These are phyloP conservation scores for Episyrphus balteatus DNA, from an alignment of 1,140 invertebrate species.

Conservation along the genomic window DNA sequence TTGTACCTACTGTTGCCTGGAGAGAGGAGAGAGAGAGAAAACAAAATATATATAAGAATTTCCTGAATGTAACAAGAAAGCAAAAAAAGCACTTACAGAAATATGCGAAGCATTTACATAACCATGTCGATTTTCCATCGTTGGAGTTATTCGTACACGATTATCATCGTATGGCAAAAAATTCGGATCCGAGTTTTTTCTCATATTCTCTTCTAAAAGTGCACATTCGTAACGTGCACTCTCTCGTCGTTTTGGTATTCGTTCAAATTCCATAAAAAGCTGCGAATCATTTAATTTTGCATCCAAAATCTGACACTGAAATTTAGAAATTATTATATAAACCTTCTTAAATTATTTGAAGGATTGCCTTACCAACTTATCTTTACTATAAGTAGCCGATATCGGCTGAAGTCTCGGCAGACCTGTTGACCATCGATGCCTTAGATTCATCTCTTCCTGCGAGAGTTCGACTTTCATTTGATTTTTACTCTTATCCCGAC, in stretches of 20 bases:
- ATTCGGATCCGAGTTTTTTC: slow-evolving; percentile 46
- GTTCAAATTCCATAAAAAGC: slow-evolving; percentile 77
- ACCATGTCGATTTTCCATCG: slow-evolving; percentile 67
- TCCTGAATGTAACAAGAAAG: no score
- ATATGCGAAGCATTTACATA: slow-evolving; percentile 88
- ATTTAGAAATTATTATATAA: no score
- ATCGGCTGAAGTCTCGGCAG: slow-evolving; percentile 53
- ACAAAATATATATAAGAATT: background rate
- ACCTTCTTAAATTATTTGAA: background rate
- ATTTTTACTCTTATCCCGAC: slow-evolving; percentile 43
- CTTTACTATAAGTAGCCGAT: slow-evolving; percentile 59
- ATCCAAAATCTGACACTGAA: slow-evolving; percentile 68
- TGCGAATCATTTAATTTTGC: slow-evolving; percentile 69
- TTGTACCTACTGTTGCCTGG: slow-evolving; percentile 59
- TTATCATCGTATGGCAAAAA: slow-evolving; percentile 80
- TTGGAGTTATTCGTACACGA: slow-evolving; percentile 61
- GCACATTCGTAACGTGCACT: slow-evolving; percentile 36
- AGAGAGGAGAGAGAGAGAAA: background rate
- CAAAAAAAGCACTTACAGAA: slow-evolving; percentile 42
- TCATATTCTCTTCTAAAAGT: slow-evolving; percentile 30
- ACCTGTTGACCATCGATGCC: slow-evolving; percentile 54
- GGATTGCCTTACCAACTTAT: slow-evolving; percentile 52
- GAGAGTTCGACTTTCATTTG: slow-evolving; percentile 38
- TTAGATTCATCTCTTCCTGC: slow-evolving; percentile 38
- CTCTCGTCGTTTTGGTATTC: slow-evolving; percentile 67